Conservation (phyloP, 2,113 vertebrate genomes). For the Xiphias gladius region DNA sequence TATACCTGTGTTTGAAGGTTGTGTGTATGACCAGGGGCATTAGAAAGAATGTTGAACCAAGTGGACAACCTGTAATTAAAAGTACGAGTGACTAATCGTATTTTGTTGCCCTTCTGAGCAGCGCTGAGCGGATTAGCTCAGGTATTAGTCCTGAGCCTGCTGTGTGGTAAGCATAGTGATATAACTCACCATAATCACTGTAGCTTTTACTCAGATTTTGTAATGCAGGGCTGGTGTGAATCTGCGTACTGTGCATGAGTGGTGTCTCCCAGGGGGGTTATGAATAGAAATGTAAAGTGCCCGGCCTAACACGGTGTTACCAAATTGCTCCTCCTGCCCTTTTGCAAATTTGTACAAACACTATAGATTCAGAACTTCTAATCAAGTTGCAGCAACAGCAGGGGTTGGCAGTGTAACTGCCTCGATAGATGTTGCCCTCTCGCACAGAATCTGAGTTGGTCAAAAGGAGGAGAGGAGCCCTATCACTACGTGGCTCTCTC, state of each 20-base stretch:
- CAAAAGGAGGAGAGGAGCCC: constrained; percentile 48
- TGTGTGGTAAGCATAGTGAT: constrained; percentile 55
- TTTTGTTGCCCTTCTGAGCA: constrained; percentile 23
- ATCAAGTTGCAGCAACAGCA: constrained; percentile 48
- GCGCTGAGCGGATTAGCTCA: constrained; percentile 53
- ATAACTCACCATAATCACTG: constrained; percentile 56
- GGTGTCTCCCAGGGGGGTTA: constrained; percentile 44
- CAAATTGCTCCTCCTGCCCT: constrained; percentile 48
- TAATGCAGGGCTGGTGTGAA: constrained; percentile 23
- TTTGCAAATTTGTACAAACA: constrained; percentile 30
- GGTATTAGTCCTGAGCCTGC: constrained; percentile 66
- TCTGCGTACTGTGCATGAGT: constrained; percentile 39
- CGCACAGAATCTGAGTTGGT: constrained; percentile 61
- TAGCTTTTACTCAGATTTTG: constrained; percentile 52
- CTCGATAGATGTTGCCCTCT: constrained; percentile 67
- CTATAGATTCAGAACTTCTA: constrained; percentile 14
- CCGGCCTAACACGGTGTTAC: constrained; percentile 45
- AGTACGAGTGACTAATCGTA: constrained; percentile 20
- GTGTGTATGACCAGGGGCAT: background rate
- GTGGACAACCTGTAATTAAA: constrained; percentile 40
- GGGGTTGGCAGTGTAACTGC: constrained; percentile 43
- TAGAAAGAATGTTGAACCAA: constrained; percentile 1
- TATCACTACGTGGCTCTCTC: constrained; percentile 56
- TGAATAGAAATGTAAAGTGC: constrained; percentile 52
- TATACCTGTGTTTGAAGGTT: background rate